These are phyloP conservation scores for Conchocele bisecta DNA, from an alignment of 2,888 invertebrate species.

Conservation along the genomic window DNA sequence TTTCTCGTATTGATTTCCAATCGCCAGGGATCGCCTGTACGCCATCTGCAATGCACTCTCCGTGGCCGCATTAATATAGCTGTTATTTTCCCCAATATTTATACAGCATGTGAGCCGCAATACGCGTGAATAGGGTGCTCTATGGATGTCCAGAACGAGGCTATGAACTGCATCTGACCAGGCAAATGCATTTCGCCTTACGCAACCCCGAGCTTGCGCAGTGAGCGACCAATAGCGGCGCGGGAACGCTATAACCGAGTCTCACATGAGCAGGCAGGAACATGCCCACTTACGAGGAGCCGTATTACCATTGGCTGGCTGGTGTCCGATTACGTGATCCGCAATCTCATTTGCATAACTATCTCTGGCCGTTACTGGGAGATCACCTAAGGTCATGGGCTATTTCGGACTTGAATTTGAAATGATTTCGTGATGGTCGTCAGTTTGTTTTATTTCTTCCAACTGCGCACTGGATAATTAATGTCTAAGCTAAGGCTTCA, in stretches of 20 bases:
- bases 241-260: background rate
- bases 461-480: no score
- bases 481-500: no score
- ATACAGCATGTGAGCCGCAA: no score
- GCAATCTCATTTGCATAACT: slow-evolving; percentile 54
- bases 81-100: no score
- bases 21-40: no score
- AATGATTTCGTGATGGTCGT: no score
- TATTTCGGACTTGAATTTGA: slow-evolving; percentile 9
- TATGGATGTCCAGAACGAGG: slow-evolving; percentile 59
- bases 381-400: slow-evolving; percentile 38
- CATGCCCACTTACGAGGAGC: slow-evolving; percentile 50
- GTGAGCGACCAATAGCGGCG: slow-evolving; percentile 50
- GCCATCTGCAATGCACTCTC: no score
- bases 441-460: no score
- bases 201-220: slow-evolving; percentile 63
- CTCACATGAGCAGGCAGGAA: slow-evolving; percentile 22
- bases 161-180: slow-evolving; percentile 62
- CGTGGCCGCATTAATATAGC: no score
- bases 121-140: no score
- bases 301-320: slow-evolving; percentile 70
- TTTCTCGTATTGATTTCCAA: no score
- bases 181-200: no score
- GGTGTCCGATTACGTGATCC: slow-evolving; percentile 72
- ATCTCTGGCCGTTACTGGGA: slow-evolving; percentile 26